Evolutionary conservation across 2,888 invertebrate species (phyloP).

Genomic region (Pantelozetes paolii): DNA sequence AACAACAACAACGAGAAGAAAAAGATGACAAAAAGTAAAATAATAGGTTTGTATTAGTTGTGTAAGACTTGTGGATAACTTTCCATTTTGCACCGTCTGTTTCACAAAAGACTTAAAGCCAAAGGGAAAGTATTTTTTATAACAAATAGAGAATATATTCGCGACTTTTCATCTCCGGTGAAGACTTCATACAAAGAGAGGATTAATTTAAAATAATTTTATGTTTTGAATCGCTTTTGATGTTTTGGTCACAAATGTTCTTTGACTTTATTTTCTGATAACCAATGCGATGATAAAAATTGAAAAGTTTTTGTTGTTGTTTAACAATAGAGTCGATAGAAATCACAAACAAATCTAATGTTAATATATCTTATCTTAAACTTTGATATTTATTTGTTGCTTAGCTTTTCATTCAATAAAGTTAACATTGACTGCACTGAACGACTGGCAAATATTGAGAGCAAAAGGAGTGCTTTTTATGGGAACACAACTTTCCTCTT

Average conservation of each 20-base stretch:
- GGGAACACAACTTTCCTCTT: neutral
- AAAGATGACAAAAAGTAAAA: neutral
- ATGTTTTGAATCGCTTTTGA: too few species aligned
- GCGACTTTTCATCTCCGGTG: neutral
- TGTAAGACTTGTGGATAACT: neutral
- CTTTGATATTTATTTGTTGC: constrained; percentile 1
- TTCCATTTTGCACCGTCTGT: too few species aligned
- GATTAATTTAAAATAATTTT: neutral
- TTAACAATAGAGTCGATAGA: neutral
- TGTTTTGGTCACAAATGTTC: too few species aligned
- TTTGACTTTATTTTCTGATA: too few species aligned
- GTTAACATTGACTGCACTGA: neutral
- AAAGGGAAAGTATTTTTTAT: too few species aligned
- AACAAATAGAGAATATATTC: too few species aligned
- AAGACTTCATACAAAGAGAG: neutral
- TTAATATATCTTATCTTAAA: neutral
- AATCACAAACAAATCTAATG: neutral
- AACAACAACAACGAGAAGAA: neutral
- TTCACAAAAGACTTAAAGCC: too few species aligned
- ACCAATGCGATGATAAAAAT: too few species aligned
- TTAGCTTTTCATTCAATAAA: neutral
- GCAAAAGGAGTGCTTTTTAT: too few species aligned
- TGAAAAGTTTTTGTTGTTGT: too few species aligned
- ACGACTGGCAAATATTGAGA: too few species aligned
- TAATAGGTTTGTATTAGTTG: neutral